Conservation (phyloP, 2,113 vertebrate genomes). For the Pogonocichla stellata region DNA sequence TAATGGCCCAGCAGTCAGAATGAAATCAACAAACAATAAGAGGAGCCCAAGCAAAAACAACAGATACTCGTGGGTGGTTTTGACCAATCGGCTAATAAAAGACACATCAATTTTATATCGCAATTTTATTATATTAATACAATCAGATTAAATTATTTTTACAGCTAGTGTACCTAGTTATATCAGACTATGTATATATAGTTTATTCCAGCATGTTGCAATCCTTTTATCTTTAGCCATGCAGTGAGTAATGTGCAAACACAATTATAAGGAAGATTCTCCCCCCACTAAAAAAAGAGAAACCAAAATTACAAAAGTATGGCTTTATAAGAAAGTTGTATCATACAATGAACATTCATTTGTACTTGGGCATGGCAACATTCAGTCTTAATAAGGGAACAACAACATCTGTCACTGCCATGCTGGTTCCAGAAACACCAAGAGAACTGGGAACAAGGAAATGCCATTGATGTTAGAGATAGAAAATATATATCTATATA, state of each 20-base stretch:
- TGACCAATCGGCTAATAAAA: background rate
- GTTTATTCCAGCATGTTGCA: background rate
- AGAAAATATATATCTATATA: background rate
- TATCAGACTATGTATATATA: background rate
- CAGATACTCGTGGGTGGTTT: background rate
- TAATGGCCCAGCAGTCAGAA: background rate
- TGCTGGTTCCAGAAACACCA: background rate
- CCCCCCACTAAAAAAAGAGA: background rate
- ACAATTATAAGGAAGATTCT: background rate
- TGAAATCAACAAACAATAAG: background rate
- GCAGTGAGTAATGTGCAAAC: background rate
- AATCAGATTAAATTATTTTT: background rate
- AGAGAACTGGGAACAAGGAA: background rate
- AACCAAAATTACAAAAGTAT: conserved; percentile 39
- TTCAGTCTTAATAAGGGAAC: background rate
- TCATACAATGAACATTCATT: conserved; percentile 11
- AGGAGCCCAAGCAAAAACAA: background rate
- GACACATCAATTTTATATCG: conserved; percentile 3
- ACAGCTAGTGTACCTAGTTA: background rate
- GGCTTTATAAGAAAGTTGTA: conserved; percentile 26
- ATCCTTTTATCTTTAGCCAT: conserved; percentile 27
- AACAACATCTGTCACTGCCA: background rate
- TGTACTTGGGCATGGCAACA: background rate
- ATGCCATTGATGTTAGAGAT: background rate
- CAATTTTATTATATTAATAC: conserved; percentile 57